These are phyloP conservation scores for Magallana angulata DNA, from an alignment of 1,140 invertebrate genomes.

Conservation along the genomic window DNA sequence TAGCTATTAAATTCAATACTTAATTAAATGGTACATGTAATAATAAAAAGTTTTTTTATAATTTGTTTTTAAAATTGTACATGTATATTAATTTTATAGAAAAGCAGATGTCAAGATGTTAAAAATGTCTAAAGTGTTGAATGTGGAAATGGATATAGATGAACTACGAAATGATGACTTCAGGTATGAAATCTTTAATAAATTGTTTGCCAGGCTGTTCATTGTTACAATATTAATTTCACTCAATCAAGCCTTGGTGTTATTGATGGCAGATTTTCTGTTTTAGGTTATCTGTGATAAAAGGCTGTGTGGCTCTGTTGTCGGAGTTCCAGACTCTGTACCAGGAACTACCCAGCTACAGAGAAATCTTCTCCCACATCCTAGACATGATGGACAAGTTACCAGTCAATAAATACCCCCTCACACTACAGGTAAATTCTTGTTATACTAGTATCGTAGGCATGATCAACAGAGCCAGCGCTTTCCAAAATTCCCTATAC, in stretches of 20 bases:
- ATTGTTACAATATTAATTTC: background rate
- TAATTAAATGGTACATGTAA: too few species aligned
- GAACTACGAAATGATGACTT: conserved; percentile 60
- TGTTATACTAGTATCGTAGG: too few species aligned
- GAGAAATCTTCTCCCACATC: conserved; percentile 75
- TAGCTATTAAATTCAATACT: too few species aligned
- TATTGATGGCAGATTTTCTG: background rate
- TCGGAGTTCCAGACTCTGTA: conserved; percentile 73
- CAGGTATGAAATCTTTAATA: conserved; percentile 54
- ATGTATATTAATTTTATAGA: conserved; percentile 1
- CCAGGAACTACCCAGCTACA: conserved; percentile 69
- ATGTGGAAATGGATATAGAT: conserved; percentile 58
- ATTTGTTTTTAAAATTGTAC: too few species aligned
- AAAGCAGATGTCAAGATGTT: conserved; percentile 27
- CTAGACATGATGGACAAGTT: conserved; percentile 65
- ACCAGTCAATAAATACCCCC: conserved; percentile 83
- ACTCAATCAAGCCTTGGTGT: background rate
- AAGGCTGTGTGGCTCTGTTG: conserved; percentile 63
- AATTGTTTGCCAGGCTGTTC: background rate
- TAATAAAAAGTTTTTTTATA: too few species aligned
- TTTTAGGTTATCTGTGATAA: conserved; percentile 67
- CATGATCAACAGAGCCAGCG: too few species aligned
- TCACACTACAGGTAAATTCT: conserved; percentile 79
- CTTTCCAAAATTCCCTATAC: too few species aligned
- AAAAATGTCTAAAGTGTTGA: conserved; percentile 58